A percentile compares a stretch with the other conserved stretches of the same genome.
Evolutionary conservation across 2,888 invertebrate species (phyloP).

Genomic region (Crossocerus cetratus): DNA sequence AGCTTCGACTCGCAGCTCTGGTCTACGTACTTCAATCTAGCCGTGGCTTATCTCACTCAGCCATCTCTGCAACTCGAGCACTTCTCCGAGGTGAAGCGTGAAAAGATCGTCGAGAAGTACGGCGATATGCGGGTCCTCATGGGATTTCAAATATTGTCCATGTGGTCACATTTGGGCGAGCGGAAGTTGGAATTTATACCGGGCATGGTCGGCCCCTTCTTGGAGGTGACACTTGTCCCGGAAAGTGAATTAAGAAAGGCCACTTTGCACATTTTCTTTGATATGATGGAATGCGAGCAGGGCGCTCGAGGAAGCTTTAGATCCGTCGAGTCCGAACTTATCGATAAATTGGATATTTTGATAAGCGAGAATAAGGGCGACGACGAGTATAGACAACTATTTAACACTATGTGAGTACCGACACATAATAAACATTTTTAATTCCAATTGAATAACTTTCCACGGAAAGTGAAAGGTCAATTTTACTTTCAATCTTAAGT

Average conservation of each 20-base stretch:
- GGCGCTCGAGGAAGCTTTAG: constrained; percentile 90
- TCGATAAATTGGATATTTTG: constrained; percentile 94
- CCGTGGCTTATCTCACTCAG: constrained; percentile 89
- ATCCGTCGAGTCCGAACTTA: constrained; percentile 94
- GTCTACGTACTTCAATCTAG: constrained; percentile 88
- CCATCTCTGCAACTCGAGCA: constrained; percentile 88
- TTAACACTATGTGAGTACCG: constrained; percentile 92
- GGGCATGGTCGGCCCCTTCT: constrained; percentile 94
- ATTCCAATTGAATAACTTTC: neutral
- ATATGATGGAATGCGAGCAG: constrained; percentile 96
- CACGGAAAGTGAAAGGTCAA: neutral
- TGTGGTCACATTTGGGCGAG: constrained; percentile 93
- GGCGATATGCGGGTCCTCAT: constrained; percentile 95
- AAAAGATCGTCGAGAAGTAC: constrained; percentile 87
- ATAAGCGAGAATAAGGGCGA: constrained; percentile 97
- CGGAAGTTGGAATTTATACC: constrained; percentile 94
- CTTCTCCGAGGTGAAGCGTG: constrained; percentile 88
- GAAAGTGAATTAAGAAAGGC: constrained; percentile 91
- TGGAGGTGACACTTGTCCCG: constrained; percentile 94
- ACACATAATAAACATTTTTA: neutral
- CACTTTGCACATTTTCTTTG: constrained; percentile 94
- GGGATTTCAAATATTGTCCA: constrained; percentile 93
- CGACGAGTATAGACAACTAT: constrained; percentile 94
- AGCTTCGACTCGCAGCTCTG: constrained; percentile 81
- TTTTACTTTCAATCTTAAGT: neutral